Conservation (phyloP, 2,797 vertebrate genomes). For the Siniperca scherzeri region DNA sequence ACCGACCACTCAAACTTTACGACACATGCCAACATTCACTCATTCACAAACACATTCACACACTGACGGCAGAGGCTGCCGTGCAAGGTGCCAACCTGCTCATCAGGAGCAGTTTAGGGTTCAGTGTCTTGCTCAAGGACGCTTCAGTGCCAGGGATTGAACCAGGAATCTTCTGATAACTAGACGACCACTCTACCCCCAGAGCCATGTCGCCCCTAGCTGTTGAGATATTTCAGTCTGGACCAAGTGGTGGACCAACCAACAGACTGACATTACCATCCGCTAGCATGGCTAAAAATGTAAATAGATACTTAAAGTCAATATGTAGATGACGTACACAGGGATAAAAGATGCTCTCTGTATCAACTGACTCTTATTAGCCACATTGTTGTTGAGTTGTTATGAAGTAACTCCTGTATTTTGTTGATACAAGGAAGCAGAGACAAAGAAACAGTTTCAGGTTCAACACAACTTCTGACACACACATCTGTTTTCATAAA, state of each 20-base stretch:
- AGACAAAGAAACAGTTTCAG: conserved; percentile 1
- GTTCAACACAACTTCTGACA: background rate
- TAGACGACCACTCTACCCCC: no score
- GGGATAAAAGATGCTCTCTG: background rate
- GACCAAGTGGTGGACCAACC: background rate
- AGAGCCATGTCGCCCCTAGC: background rate
- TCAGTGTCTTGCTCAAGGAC: no score
- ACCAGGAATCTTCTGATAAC: no score
- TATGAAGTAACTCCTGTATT: background rate
- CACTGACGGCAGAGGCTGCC: no score
- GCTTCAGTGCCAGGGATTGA: no score
- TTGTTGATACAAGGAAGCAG: background rate
- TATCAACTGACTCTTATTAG: background rate
- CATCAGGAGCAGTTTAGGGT: no score
- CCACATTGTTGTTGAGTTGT: background rate
- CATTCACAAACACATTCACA: no score
- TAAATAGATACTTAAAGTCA: background rate
- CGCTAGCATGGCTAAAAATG: background rate
- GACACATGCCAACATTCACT: no score
- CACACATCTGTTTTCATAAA: conserved; percentile 2
- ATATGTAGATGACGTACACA: background rate
- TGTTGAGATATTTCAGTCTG: background rate
- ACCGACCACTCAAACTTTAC: no score
- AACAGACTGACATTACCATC: background rate
- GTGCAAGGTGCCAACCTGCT: no score